Evolutionary conservation across 2,113 vertebrate species (phyloP).

Genomic region (Amphiprion ocellaris): DNA sequence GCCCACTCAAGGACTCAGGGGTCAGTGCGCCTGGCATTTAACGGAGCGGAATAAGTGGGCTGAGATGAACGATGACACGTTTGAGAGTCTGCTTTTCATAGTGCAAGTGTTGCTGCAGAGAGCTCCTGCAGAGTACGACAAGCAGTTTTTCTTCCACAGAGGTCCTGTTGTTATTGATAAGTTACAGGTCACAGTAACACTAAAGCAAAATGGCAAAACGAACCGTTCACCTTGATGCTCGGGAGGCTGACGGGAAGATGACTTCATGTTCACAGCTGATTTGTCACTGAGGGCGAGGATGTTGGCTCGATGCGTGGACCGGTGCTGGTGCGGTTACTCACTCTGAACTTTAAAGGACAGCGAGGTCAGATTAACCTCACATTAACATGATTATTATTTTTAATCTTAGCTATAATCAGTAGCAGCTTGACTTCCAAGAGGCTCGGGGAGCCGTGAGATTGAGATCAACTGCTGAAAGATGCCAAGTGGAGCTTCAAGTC

Average conservation of each 20-base stretch:
- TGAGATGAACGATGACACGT: slow-evolving; percentile 21
- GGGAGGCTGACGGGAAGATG: neutral
- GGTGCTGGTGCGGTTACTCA: slow-evolving; percentile 16
- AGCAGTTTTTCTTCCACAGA: neutral
- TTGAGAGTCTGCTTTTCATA: neutral
- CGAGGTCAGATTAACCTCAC: slow-evolving; percentile 6
- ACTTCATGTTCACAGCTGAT: neutral
- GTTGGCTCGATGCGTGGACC: slow-evolving; percentile 4
- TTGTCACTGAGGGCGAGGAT: slow-evolving; percentile 2
- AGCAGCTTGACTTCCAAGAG: slow-evolving; percentile 15
- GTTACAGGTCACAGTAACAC: neutral
- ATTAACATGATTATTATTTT: neutral
- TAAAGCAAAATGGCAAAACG: neutral
- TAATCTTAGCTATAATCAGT: neutral
- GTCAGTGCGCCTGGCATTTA: slow-evolving; percentile 44
- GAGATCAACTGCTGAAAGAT: neutral
- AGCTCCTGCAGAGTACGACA: neutral
- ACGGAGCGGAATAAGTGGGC: slow-evolving; percentile 37
- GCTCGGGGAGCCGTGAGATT: neutral
- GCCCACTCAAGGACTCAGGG: slow-evolving; percentile 26
- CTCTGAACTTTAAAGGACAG: slow-evolving; percentile 8
- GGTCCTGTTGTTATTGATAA: slow-evolving; percentile 19
- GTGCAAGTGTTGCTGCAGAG: neutral
- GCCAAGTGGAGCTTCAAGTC: neutral
- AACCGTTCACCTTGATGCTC: neutral